Conservation (phyloP, 2,113 vertebrate genomes). For the Rhodinocichla rosea region DNA sequence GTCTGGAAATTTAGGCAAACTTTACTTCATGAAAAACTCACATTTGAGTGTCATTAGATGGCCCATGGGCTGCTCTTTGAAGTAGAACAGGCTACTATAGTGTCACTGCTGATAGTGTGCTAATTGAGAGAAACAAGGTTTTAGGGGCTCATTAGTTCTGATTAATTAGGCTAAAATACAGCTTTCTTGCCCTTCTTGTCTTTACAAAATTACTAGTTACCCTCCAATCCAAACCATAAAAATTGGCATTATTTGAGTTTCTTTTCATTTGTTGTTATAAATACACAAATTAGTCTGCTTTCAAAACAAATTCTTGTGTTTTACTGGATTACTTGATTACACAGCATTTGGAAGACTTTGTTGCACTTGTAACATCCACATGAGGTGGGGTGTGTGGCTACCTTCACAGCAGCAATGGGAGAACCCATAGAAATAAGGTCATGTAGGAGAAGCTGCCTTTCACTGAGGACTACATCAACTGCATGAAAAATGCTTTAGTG, state of each 20-base stretch:
- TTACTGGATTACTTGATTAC: background rate
- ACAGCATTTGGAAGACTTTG: background rate
- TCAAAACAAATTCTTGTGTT: background rate
- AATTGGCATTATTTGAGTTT: background rate
- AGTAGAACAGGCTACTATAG: background rate
- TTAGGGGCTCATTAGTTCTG: slow-evolving; percentile 43
- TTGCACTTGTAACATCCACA: background rate
- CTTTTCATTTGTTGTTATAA: background rate
- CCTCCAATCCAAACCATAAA: background rate
- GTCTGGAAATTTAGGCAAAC: slow-evolving; percentile 5
- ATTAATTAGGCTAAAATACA: slow-evolving; percentile 30
- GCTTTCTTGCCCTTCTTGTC: background rate
- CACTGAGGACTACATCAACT: background rate
- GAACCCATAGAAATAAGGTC: background rate
- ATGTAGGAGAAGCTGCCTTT: background rate
- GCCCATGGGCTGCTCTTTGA: background rate
- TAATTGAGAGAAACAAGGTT: slow-evolving; percentile 11
- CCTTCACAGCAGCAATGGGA: background rate
- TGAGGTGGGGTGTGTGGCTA: background rate
- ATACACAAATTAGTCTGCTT: background rate
- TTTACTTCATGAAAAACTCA: background rate
- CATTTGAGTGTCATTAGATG: background rate
- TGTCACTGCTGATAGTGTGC: background rate
- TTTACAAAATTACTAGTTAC: background rate
- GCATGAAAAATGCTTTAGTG: background rate